Evolutionary conservation across 2,113 vertebrate genomes (phyloP).

Genomic region (Barnardius zonarius): DNA sequence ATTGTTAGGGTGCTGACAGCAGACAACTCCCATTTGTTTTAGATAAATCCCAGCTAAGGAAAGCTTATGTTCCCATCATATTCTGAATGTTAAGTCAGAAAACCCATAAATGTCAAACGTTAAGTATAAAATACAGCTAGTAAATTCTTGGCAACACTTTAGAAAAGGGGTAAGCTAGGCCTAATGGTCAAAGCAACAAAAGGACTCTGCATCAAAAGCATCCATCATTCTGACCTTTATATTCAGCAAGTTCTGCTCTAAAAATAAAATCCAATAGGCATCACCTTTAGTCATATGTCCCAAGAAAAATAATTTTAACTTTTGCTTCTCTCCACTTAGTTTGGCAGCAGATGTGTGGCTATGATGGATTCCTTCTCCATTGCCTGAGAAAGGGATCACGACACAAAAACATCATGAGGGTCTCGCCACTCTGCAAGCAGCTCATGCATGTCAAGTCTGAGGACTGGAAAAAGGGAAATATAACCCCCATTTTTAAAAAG

Average conservation of each 20-base stretch:
- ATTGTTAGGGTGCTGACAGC: background rate
- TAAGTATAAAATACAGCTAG: background rate
- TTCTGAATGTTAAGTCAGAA: background rate
- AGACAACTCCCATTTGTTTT: background rate
- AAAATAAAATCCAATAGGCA: background rate
- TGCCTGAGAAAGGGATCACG: background rate
- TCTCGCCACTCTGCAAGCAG: background rate
- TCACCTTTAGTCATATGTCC: background rate
- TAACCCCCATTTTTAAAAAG: background rate
- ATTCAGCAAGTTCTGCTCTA: slow-evolving; percentile 5
- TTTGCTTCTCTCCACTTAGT: background rate
- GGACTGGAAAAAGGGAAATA: background rate
- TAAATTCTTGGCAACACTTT: background rate
- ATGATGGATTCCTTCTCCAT: background rate
- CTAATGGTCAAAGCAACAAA: slow-evolving; percentile 14
- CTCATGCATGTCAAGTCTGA: background rate
- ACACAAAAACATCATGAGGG: background rate
- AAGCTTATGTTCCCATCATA: background rate
- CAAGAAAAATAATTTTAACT: background rate
- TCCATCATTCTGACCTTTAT: background rate
- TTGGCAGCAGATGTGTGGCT: background rate
- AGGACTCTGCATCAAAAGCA: background rate
- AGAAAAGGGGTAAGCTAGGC: background rate
- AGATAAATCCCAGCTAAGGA: background rate
- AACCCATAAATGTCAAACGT: background rate